These are phyloP conservation scores for Planiliza haematocheilus DNA, from an alignment of 2,113 vertebrate species.

Conservation along the genomic window DNA sequence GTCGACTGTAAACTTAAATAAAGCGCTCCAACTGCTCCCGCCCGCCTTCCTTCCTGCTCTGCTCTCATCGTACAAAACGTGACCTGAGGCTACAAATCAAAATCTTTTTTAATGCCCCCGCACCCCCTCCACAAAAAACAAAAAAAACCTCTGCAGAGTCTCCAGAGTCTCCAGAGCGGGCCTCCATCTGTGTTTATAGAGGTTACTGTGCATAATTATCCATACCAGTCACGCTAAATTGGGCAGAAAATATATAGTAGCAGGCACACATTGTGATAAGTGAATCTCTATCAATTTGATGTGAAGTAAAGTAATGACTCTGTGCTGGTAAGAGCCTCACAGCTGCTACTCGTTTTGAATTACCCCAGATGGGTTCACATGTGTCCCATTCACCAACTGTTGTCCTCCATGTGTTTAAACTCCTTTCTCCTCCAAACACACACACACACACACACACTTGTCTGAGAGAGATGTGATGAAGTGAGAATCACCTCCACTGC, in stretches of 20 bases:
- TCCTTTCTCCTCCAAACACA: constrained; percentile 4
- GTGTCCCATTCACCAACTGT: constrained; percentile 67
- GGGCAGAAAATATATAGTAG: constrained; percentile 49
- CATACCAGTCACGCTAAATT: constrained; percentile 65
- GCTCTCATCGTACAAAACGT: not conserved
- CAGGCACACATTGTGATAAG: constrained; percentile 47
- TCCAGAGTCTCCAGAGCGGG: not conserved
- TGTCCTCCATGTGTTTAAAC: constrained; percentile 33
- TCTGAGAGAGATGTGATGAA: constrained; percentile 32
- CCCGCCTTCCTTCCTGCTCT: too few species aligned
- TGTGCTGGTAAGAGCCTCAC: constrained; percentile 50
- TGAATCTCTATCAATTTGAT: constrained; percentile 47
- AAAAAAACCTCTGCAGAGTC: constrained; percentile 1
- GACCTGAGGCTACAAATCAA: not conserved
- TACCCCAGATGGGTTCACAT: constrained; percentile 57
- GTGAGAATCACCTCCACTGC: constrained; percentile 29
- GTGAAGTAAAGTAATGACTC: constrained; percentile 50
- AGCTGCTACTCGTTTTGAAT: constrained; percentile 62
- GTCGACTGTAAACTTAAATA: constrained; percentile 1
- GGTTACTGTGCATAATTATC: constrained; percentile 41
- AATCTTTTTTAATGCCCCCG: too few species aligned
- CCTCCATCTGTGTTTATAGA: constrained; percentile 51
- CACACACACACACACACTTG: constrained; percentile 3
- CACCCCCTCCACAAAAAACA: too few species aligned
- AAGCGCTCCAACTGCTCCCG: not conserved